phyloP scores from a whole-genome alignment of 1,140 invertebrate species.

The Apis mellifera region DNA sequence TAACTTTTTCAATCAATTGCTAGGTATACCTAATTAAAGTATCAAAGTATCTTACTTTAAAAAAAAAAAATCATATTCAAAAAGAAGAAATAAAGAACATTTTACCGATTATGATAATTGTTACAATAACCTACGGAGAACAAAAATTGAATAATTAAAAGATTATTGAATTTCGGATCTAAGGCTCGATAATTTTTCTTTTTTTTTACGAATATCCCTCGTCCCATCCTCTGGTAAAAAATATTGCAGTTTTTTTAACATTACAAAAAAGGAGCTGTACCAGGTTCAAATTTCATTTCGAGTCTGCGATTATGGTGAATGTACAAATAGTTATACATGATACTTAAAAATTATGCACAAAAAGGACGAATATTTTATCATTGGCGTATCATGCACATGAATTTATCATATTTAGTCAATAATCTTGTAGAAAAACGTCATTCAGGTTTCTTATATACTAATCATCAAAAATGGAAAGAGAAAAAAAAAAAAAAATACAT shows the following conservation, averaged over 20 bases:
- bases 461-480: constrained; percentile 12
- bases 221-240: constrained; percentile 81
- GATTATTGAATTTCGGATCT: constrained; percentile 70
- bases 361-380: constrained; percentile 10
- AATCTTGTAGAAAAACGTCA: constrained; percentile 28
- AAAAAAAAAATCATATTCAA: constrained; percentile 10
- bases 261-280: constrained; percentile 72
- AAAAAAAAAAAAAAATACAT: constrained; percentile 5
- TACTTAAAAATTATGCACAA: constrained; percentile 36
- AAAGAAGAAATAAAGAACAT: constrained; percentile 4
- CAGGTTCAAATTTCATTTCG: constrained; percentile 66
- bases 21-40: constrained; percentile 40
- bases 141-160: constrained; percentile 61
- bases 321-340: constrained; percentile 42
- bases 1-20: constrained; percentile 44
- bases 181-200: constrained; percentile 69
- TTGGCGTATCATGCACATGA: constrained; percentile 23
- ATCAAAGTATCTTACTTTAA: constrained; percentile 22
- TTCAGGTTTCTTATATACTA: constrained; percentile 3
- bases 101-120: constrained; percentile 32
- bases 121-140: constrained; percentile 68
- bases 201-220: constrained; percentile 74
- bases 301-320: constrained; percentile 72
- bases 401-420: constrained; percentile 31
- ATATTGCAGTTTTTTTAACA: constrained; percentile 76